Evolutionary conservation across 2,113 vertebrate species (phyloP).

Genomic region (Zosterops borbonicus): DNA sequence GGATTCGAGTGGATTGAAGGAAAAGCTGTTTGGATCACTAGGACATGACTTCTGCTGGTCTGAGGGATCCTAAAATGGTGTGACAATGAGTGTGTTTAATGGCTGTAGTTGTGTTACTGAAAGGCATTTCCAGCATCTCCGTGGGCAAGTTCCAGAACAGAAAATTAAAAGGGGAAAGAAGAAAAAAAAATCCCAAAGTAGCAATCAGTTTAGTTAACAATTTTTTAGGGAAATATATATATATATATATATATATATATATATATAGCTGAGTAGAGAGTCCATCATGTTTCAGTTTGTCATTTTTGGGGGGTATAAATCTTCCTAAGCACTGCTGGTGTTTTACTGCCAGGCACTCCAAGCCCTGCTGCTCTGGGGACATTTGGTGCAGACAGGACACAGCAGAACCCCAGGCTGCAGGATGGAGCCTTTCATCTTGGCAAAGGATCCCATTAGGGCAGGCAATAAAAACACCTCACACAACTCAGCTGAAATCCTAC

Average conservation of each 20-base stretch:
- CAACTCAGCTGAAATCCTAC: neutral
- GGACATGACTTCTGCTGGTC: neutral
- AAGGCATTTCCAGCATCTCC: neutral
- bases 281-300: neutral
- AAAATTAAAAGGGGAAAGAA: neutral
- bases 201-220: conserved; percentile 6
- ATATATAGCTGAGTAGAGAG: neutral
- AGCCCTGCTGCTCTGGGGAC: neutral
- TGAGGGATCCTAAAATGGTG: neutral
- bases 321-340: neutral
- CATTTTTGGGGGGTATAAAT: neutral
- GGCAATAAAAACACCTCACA: neutral
- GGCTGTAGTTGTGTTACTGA: neutral
- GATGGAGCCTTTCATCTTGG: neutral
- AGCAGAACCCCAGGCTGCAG: neutral
- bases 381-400: neutral
- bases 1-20: neutral
- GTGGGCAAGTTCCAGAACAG: neutral
- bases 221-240: neutral
- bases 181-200: neutral
- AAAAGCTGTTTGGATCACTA: neutral
- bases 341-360: neutral
- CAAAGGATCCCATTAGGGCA: neutral
- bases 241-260: too few relatives aligned
- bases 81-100: neutral